Evolutionary conservation across 2,113 vertebrate species (phyloP).

Genomic region (Rhinopomastus cyanomelas): DNA sequence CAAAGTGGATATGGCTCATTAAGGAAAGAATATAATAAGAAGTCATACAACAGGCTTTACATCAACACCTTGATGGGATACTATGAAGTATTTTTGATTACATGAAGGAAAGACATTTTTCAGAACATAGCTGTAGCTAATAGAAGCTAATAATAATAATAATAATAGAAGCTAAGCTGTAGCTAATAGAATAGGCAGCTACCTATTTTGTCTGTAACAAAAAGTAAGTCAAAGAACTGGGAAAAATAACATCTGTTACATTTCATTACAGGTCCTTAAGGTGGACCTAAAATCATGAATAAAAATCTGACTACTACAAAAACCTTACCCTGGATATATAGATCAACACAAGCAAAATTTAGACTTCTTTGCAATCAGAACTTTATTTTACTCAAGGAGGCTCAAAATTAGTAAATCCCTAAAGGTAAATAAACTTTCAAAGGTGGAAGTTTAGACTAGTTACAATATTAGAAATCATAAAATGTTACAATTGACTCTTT

Average conservation of each 20-base stretch:
- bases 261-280: not conserved
- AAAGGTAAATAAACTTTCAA: not conserved
- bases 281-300: not conserved
- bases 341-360: not conserved
- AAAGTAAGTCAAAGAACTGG: not conserved
- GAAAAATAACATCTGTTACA: not conserved
- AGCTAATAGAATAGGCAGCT: not conserved
- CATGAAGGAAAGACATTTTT: not conserved
- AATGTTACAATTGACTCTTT: not conserved
- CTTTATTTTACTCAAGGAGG: not conserved
- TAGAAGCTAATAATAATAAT: too few species aligned
- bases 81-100: not conserved
- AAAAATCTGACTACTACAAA: not conserved
- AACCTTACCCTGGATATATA: not conserved
- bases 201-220: not conserved
- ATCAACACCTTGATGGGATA: constrained; percentile 12
- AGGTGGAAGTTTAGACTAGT: not conserved
- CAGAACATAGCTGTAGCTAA: not conserved
- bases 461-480: not conserved
- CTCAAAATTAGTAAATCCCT: not conserved
- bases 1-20: constrained; percentile 29
- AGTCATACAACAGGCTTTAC: constrained; percentile 44
- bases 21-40: constrained; percentile 39
- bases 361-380: not conserved
- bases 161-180: too few species aligned